These are phyloP conservation scores for Ectemnius cavifrons DNA, from an alignment of 2,888 invertebrate species.

Conservation along the genomic window DNA sequence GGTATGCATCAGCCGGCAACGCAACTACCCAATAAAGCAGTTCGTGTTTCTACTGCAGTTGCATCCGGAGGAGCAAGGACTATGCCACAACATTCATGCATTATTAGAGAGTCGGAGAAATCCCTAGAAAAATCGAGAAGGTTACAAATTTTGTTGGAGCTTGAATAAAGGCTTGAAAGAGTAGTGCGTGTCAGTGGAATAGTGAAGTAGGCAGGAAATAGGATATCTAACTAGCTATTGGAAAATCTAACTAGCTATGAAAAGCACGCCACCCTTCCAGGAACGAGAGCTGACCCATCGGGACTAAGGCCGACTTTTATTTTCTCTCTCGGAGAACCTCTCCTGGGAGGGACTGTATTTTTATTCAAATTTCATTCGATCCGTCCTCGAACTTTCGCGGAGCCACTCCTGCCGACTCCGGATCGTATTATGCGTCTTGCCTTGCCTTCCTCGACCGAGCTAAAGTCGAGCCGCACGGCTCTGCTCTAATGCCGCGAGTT, in stretches of 20 bases:
- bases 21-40: too few relatives aligned
- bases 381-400: conserved; percentile 57
- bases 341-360: conserved; percentile 65
- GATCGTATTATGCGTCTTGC: conserved; percentile 58
- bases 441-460: conserved; percentile 1
- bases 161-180: too few relatives aligned
- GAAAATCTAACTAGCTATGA: conserved; percentile 60
- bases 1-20: conserved; percentile 38
- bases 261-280: conserved; percentile 41
- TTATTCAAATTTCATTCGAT: conserved; percentile 68
- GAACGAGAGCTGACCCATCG: conserved; percentile 31
- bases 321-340: conserved; percentile 56
- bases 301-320: conserved; percentile 58
- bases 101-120: too few relatives aligned
- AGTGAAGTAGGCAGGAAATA: conserved; percentile 61
- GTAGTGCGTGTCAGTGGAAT: conserved; percentile 37
- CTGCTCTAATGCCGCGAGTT: conserved; percentile 50
- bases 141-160: too few relatives aligned
- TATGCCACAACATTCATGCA: too few relatives aligned
- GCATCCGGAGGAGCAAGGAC: conserved; percentile 25
- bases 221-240: conserved; percentile 61
- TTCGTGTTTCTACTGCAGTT: too few relatives aligned
- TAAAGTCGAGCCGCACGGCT: conserved; percentile 39
- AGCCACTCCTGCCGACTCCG: conserved; percentile 31
- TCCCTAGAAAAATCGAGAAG: too few relatives aligned